Conservation (phyloP, 2,888 invertebrate genomes). For the Lycaena phlaeas region DNA sequence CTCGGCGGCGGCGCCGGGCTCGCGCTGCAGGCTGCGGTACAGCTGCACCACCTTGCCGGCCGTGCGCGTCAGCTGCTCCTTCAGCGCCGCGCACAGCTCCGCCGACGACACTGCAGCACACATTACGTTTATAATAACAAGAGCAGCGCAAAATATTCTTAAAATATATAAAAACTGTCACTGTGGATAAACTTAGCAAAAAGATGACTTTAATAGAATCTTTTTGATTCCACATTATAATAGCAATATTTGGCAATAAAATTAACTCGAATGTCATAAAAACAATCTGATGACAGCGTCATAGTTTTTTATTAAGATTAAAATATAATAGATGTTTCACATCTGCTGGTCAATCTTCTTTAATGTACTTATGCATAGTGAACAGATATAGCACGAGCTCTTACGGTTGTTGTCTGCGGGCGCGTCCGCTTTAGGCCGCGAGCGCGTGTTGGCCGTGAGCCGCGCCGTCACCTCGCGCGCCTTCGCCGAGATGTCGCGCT, state of each 20-base stretch:
- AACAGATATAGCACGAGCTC: no score
- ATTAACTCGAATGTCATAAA: no score
- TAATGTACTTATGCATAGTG: background rate
- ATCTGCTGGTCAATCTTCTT: no score
- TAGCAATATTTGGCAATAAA: no score
- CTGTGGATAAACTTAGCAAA: no score
- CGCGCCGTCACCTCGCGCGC: slow-evolving; percentile 62
- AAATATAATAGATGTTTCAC: no score
- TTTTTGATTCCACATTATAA: no score
- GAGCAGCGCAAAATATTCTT: no score
- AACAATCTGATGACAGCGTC: no score
- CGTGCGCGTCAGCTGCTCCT: slow-evolving; percentile 75
- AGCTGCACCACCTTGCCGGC: slow-evolving; percentile 81
- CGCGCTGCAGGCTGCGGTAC: slow-evolving; percentile 77
- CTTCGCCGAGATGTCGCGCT: slow-evolving; percentile 61
- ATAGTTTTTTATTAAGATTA: no score
- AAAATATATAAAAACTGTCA: no score
- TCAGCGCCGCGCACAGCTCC: slow-evolving; percentile 62
- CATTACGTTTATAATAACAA: background rate
- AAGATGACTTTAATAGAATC: no score
- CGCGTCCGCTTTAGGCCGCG: slow-evolving; percentile 34
- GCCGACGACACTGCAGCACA: slow-evolving; percentile 60
- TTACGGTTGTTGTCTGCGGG: slow-evolving; percentile 35
- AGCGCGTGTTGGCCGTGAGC: slow-evolving; percentile 38
- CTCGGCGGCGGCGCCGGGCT: slow-evolving; percentile 56